Conservation (phyloP, 1,140 invertebrate species). For the Hesperophylax magnus region DNA sequence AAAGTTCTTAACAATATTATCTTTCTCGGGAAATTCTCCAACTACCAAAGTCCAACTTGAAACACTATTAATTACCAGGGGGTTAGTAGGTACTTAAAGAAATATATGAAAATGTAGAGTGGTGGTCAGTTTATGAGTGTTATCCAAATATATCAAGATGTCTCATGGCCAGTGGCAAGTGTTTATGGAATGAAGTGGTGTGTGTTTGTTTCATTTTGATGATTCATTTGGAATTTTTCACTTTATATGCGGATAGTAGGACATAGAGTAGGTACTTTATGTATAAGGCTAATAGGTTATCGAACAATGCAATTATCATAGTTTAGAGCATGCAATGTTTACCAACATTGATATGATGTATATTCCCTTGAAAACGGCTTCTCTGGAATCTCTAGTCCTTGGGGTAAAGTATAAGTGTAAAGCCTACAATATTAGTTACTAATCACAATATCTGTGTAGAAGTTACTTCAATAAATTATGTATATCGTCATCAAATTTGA, state of each 20-base stretch:
- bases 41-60: slow-evolving; percentile 38
- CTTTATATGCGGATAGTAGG: neutral
- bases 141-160: neutral
- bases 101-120: slow-evolving; percentile 48
- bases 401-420: no score
- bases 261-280: neutral
- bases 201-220: slow-evolving; percentile 1
- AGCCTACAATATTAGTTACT: no score
- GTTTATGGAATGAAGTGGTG: neutral
- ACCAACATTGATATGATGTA: neutral
- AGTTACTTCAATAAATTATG: no score
- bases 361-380: no score
- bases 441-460: no score
- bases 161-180: neutral
- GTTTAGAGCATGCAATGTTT: neutral
- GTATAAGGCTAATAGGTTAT: neutral
- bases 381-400: no score
- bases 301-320: neutral
- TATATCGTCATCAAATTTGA: no score
- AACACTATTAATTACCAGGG: slow-evolving; percentile 42
- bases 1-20: slow-evolving; percentile 32
- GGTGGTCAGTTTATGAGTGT: neutral
- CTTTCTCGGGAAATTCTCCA: slow-evolving; percentile 17
- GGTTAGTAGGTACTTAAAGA: slow-evolving; percentile 50
- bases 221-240: neutral